These are phyloP conservation scores for Himalopsyche tibetana DNA, from an alignment of 2,888 invertebrate genomes.

Conservation along the genomic window DNA sequence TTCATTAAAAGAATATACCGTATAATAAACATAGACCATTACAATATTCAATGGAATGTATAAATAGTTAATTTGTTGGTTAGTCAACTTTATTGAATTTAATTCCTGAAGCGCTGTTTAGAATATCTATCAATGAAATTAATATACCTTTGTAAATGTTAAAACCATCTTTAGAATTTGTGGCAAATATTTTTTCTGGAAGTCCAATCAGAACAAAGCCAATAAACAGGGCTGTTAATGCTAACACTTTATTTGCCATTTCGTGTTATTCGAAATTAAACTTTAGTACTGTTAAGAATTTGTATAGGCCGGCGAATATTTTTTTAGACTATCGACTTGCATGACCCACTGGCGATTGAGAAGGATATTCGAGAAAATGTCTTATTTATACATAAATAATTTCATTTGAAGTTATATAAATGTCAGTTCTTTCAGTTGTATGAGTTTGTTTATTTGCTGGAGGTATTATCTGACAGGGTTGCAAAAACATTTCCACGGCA, in stretches of 20 bases:
- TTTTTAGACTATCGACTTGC: background rate
- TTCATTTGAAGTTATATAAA: background rate
- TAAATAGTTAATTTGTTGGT: too few species aligned
- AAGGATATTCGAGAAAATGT: background rate
- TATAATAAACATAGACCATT: too few species aligned
- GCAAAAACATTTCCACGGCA: background rate
- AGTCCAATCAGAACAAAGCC: slow-evolving; percentile 51
- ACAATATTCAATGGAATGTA: too few species aligned
- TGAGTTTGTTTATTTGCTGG: background rate
- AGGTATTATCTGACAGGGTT: background rate
- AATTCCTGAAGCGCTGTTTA: background rate
- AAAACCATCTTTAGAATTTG: slow-evolving; percentile 61
- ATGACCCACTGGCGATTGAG: background rate
- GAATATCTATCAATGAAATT: too few species aligned
- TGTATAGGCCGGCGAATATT: background rate
- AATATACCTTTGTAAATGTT: slow-evolving; percentile 63
- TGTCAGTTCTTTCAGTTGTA: background rate
- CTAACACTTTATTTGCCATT: slow-evolving; percentile 47
- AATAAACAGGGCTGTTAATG: slow-evolving; percentile 45
- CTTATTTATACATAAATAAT: background rate
- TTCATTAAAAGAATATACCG: too few species aligned
- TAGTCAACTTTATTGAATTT: background rate
- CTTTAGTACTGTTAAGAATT: background rate
- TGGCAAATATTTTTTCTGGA: slow-evolving; percentile 49
- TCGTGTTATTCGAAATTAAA: background rate